Evolutionary conservation across 2,888 invertebrate genomes (phyloP), one percentile per base, ranked within the genome.

Genomic region (Unio pictorum): DNA sequence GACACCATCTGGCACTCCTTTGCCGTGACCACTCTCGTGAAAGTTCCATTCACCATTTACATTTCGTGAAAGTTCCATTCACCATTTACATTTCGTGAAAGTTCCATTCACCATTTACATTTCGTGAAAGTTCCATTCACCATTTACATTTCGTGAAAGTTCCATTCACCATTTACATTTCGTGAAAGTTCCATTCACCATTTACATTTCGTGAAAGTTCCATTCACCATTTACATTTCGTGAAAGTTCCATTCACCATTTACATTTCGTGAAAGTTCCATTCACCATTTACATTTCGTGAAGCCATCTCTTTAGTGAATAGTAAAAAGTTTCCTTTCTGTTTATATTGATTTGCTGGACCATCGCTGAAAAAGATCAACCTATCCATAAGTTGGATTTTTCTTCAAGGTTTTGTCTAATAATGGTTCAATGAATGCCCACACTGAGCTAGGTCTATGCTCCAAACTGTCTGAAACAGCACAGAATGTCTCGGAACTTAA

Each of bases 281-380:
- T 11, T 76, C 63, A 11, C 57, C 70, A n/a, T 59, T 66, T 58
- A 78, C 71, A 17, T 69, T 69, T 34, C 15, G 26, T 28, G 28
- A 28, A 28, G 28, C 28, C 28, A 28, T 28, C 28, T 28, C 28
- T 28, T 28, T 28, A 28, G 28, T 28, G 28, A 28, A 28, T 28
- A 28, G 28, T 28, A 28, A 28, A 28, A 28, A 28, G 28, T 28
- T 28, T 28, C 28, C 28, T 28, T 28, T 28, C 28, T 28, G 28
- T 28, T 28, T 28, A 28, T 28, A 28, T 28, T 28, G 28, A 28
- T 1, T 28, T 28, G 28, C 28, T 28, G 28, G 2, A 28, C 28
- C 28, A 28, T 28, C 69, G 45, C 74, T 75, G 59, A 69, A 75
- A 26, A 78, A 69, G 45, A 77, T 65, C 20, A 79, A 17, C 23